phyloP scores from a whole-genome alignment of 1,140 invertebrate species.

The Schlechtendalia chinensis region DNA sequence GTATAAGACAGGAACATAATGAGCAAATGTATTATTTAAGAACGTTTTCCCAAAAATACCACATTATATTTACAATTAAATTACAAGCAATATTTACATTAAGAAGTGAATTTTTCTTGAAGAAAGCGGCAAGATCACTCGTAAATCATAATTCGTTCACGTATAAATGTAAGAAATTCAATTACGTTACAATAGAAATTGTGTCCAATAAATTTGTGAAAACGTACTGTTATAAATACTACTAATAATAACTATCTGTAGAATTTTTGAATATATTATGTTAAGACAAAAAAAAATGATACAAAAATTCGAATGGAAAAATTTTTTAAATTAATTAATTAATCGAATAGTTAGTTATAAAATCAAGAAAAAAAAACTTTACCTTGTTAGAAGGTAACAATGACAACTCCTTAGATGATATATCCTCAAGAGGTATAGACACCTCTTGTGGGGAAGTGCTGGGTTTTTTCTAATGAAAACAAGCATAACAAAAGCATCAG shows the following conservation, averaged over 20 bases:
- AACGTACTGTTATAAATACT: slow-evolving; percentile 9
- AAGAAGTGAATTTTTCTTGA: background rate
- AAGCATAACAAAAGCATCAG: slow-evolving; percentile 50
- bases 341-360: slow-evolving; percentile 24
- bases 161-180: background rate
- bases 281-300: background rate
- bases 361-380: slow-evolving; percentile 37
- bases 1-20: slow-evolving; percentile 4
- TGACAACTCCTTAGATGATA: slow-evolving; percentile 49
- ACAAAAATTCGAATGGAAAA: background rate
- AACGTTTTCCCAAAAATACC: slow-evolving; percentile 30
- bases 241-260: background rate
- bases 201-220: background rate
- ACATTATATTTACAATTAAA: background rate
- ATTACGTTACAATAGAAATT: background rate
- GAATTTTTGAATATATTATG: background rate
- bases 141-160: background rate
- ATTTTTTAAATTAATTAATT: slow-evolving; percentile 4
- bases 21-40: slow-evolving; percentile 1
- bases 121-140: background rate
- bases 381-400: slow-evolving; percentile 49
- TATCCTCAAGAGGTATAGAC: slow-evolving; percentile 40
- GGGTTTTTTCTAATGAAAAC: slow-evolving; percentile 49
- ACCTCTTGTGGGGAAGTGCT: slow-evolving; percentile 34
- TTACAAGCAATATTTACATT: background rate